Evolutionary conservation across 2,797 vertebrate species (phyloP).

Genomic region (Stomatorhinus walkeri): DNA sequence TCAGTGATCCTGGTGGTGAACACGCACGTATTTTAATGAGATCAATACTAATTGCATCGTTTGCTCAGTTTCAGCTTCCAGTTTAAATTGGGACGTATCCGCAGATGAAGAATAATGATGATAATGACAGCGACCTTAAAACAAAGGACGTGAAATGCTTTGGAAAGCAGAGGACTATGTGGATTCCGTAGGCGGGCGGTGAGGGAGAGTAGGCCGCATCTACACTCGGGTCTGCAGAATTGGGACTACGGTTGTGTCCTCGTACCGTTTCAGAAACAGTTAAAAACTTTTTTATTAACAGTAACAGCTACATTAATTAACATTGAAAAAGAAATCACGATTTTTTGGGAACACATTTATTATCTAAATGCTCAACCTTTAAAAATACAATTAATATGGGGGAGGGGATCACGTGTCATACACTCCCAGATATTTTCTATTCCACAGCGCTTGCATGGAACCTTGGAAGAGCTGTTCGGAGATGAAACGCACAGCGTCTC

Average conservation of each 20-base stretch:
- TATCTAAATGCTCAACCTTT: not conserved
- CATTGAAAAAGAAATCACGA: not conserved
- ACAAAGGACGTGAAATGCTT: not conserved
- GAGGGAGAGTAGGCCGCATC: not conserved
- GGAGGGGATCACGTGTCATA: not conserved
- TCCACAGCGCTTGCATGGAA: not conserved
- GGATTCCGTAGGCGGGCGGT: not conserved
- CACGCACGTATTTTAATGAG: not conserved
- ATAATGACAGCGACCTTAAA: not conserved
- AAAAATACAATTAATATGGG: not conserved
- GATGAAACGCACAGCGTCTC: not conserved
- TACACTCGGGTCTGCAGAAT: not conserved
- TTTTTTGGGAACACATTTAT: not conserved
- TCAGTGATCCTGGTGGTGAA: not conserved
- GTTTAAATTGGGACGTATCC: not conserved
- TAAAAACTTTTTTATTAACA: not conserved
- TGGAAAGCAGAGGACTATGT: not conserved
- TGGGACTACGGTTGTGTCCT: not conserved
- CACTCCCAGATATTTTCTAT: not conserved
- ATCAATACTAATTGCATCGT: not conserved
- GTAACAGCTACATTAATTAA: not conserved
- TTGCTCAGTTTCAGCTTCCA: not conserved
- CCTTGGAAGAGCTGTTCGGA: not conserved
- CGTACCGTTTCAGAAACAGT: not conserved
- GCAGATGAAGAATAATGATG: not conserved